Conservation (phyloP, 92 coral and sea anemone species). For the Zoanthus sansibaricus region DNA sequence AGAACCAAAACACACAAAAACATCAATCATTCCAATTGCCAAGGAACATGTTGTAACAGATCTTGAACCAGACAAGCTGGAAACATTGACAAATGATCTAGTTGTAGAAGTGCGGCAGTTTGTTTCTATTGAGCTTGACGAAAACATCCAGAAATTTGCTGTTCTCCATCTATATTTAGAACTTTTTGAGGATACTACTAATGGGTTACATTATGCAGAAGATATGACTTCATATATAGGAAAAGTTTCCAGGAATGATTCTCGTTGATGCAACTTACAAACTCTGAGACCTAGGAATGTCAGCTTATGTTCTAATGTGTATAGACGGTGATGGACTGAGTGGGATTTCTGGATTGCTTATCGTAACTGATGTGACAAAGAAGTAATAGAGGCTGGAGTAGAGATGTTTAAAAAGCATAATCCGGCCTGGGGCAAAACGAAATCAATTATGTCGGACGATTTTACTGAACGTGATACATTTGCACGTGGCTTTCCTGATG, state of each 20-base stretch:
- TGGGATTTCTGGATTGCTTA: too few species aligned
- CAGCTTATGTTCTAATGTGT: too few species aligned
- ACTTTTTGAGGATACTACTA: not conserved
- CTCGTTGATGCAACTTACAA: too few species aligned
- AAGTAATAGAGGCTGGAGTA: too few species aligned
- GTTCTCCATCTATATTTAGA: not conserved
- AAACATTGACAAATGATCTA: not conserved
- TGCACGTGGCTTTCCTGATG: too few species aligned
- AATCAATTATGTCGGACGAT: not conserved
- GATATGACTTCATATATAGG: not conserved
- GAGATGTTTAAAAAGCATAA: too few species aligned
- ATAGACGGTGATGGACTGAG: too few species aligned
- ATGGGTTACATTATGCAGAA: conserved; percentile 8
- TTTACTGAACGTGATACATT: too few species aligned
- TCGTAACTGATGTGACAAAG: too few species aligned
- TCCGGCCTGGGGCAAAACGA: too few species aligned
- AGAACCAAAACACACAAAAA: not conserved
- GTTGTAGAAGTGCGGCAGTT: conserved; percentile 11
- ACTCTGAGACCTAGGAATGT: too few species aligned
- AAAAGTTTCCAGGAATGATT: too few species aligned
- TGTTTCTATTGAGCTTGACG: not conserved
- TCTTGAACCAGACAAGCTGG: not conserved
- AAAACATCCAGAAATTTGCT: not conserved
- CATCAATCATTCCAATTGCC: not conserved
- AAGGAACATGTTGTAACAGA: conserved; percentile 5